Conservation (phyloP, 2,797 vertebrate species). For the Morelia viridis region DNA sequence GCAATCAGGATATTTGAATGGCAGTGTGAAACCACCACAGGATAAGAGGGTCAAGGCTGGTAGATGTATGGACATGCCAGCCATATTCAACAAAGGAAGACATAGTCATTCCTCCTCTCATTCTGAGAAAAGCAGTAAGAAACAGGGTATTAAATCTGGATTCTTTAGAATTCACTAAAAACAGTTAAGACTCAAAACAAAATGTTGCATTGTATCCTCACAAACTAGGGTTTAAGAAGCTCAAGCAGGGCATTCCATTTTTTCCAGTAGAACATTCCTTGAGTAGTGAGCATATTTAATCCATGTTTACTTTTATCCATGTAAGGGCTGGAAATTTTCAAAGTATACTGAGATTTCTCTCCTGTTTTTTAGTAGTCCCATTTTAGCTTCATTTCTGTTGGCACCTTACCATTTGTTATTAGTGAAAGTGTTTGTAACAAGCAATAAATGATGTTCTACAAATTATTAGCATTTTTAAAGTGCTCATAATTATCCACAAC, state of each 20-base stretch:
- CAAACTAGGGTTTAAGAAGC: neutral
- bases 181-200: neutral
- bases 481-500: neutral
- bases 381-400: neutral
- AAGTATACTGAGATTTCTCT: neutral
- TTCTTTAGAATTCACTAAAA: neutral
- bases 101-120: neutral
- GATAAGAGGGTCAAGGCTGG: neutral
- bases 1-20: neutral
- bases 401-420: neutral
- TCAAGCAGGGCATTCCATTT: neutral
- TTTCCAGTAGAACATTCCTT: neutral
- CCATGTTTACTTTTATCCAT: neutral
- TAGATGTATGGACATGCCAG: neutral
- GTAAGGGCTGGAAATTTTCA: neutral
- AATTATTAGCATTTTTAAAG: neutral
- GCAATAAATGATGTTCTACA: neutral
- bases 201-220: neutral
- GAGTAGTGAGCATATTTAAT: neutral
- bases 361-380: neutral
- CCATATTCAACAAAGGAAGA: neutral
- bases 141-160: neutral
- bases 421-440: neutral
- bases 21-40: neutral
- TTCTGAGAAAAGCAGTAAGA: neutral